Evolutionary conservation across 2,113 vertebrate genomes (phyloP), one percentile per base, ranked within the genome.

Genomic region (Mustela nigripes): DNA sequence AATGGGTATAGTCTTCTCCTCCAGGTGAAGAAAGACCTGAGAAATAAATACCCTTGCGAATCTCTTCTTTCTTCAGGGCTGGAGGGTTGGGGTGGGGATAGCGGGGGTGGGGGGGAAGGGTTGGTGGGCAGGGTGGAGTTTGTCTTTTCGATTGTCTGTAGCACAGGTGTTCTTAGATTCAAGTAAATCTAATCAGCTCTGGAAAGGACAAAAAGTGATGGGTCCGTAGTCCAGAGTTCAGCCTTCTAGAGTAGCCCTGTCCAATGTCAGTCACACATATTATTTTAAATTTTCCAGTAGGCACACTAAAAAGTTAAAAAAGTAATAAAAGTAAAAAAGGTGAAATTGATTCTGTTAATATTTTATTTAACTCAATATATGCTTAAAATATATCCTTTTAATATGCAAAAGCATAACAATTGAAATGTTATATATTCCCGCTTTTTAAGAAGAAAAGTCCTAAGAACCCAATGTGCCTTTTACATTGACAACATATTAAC

Each of bases 21-120:
- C 4, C 26, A 56, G 31, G 58, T 63, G 11, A 67, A 60, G 73
- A 53, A 56, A 63, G 60, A 48, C 33, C 60, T 67, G 62, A 71
- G 45, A 63, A 62, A 15, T n/a, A 63, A 62, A 15, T n/a, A 10
- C 53, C 12, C 11, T 28, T 26, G 62, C 4, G 19, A 74, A 8
- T 73, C 31, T 69, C 11, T 14, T 84, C n/a, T 81, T n/a, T 93
- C 67, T 80, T 60, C 12, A 12, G 50, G 26, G 10, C 21, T 63
- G 48, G 67, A 24, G 39, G 36, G 12, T 81, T 39, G 48, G 33
- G 11, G 42, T 16, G 53, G 15, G 53, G 53, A 12, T 12, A 12
- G 11, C 12, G 12, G 3, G 50, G 11, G 11, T 11, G 12, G 14
- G 1, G 14, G 50, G 14, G 0, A 2, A 12, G 1, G 14, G 1